phyloP scores from a whole-genome alignment of 1,140 invertebrate species.

The Leptopilina boulardi region DNA sequence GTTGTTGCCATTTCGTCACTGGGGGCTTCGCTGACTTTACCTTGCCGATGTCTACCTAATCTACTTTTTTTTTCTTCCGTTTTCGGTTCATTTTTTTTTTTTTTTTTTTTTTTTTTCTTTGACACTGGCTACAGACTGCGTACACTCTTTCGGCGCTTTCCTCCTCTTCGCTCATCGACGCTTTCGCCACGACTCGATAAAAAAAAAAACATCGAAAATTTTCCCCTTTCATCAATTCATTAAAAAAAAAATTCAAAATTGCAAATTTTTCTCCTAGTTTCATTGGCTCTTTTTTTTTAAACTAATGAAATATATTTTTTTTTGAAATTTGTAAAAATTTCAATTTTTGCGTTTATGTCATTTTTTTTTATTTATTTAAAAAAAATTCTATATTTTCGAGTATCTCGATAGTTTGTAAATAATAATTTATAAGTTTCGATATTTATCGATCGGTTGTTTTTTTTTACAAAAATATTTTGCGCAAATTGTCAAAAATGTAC shows the following conservation, averaged over 20 bases:
- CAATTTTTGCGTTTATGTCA: no score
- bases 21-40: conserved; percentile 74
- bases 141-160: background rate
- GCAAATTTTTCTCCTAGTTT: no score
- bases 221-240: background rate
- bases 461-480: background rate
- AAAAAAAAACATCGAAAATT: conserved; percentile 18
- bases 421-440: no score
- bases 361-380: no score
- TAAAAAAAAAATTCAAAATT: no score
- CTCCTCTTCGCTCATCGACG: conserved; percentile 20
- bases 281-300: no score
- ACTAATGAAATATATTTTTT: no score
- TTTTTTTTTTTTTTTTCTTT: conserved; percentile 44
- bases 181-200: conserved; percentile 47
- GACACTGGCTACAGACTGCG: conserved; percentile 59
- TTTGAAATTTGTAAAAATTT: no score
- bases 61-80: background rate
- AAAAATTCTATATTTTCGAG: no score
- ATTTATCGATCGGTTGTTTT: background rate
- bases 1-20: conserved; percentile 70
- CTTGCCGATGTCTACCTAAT: conserved; percentile 62
- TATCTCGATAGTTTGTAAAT: no score
- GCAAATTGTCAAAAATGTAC: background rate
- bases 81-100: no score